Base-by-base conservation (phyloP, 2,888 invertebrate species). In the Rhagium mordax region DNA sequence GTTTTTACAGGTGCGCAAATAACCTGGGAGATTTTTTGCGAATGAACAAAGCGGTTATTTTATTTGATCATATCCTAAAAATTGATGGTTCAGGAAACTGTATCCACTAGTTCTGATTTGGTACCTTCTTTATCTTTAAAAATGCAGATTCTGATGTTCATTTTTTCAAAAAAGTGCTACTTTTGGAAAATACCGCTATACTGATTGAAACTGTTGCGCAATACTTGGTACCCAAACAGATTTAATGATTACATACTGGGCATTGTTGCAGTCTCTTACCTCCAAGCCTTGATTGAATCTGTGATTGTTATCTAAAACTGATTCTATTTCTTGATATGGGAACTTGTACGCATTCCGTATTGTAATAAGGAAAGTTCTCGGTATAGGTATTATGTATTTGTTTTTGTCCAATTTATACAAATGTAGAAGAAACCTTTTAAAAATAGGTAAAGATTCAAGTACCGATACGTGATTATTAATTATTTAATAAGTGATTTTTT, bases 281-380 rank as follows among this genome's bases (percentile, higher is more conserved):
- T 24, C 49, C 15, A 20, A 51, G 51, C 49, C 16, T 49, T 49
- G 29, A 64, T 49, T 48, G 51, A 16, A 51, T 64, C 27, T 49
- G 49, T 29, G 64, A 51, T 64, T 6, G 64, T 64, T 49, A 64
- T 49, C 64, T 51, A 16, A 49, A 51, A 49, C 49, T 18, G 27
- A 64, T 64, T 64, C 48, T 21, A 49, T 24, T 49, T 64, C 15
- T 24, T 27, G 64, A 64, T 64, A 64, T 53, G 16, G 55, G 7
- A 41, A 41, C 41, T 41, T n/a, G 15, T 57, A 27, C 55, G 27
- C 55, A 24, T 24, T 57, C 27, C 15, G n/a, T n/a, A 8, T 27
- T n/a, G 13, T 24, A 24, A 2, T 41, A 57, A 27, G 10, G 18
- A 20, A 51, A 20, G 10, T n/a, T n/a, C n/a, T n/a, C n/a, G 0